Percentiles rank a stretch among this genome's conserved stretches.
Evolutionary conservation across 35 echinoderm and acorn worm species (phyloP).

Genomic region (Ophioderma brevispina): DNA sequence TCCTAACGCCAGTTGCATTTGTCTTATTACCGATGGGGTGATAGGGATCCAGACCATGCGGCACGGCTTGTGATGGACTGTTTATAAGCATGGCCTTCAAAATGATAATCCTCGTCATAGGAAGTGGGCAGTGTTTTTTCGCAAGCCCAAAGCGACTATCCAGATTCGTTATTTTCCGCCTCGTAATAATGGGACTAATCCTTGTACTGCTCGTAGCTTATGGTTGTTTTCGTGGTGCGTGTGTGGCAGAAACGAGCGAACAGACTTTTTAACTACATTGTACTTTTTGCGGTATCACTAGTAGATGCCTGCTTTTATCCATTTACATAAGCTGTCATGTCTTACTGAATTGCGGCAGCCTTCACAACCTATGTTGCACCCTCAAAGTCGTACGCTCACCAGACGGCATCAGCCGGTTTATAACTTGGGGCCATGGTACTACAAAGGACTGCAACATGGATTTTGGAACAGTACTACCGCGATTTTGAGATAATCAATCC

Average conservation of each 20-base stretch:
- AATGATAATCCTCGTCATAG: conserved; percentile 79
- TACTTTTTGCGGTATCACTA: conserved; percentile 80
- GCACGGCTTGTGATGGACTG: conserved; percentile 87
- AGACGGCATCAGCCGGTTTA: conserved; percentile 82
- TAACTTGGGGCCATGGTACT: conserved; percentile 85
- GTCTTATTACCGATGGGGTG: conserved; percentile 79
- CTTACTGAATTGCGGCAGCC: conserved; percentile 89
- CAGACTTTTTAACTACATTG: conserved; percentile 71
- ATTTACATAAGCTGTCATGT: conserved; percentile 90
- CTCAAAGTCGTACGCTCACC: conserved; percentile 92
- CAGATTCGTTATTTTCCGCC: conserved; percentile 78
- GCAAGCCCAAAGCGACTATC: conserved; percentile 79
- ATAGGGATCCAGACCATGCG: conserved; percentile 44
- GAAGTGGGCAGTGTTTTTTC: conserved; percentile 87
- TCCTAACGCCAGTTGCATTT: conserved; percentile 93
- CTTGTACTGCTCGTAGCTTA: conserved; percentile 83
- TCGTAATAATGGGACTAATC: conserved; percentile 56
- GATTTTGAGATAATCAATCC: conserved; percentile 94
- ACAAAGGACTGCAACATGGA: conserved; percentile 78
- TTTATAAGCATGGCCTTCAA: conserved; percentile 99
- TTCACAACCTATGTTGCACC: conserved; percentile 75
- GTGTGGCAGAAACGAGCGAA: conserved; percentile 40
- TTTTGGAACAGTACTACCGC: conserved; percentile 95
- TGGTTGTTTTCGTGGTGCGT: conserved; percentile 90
- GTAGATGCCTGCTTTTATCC: conserved; percentile 95